phyloP scores from a whole-genome alignment of 1,140 invertebrate species.

The Ceratoteleas bidentatus region DNA sequence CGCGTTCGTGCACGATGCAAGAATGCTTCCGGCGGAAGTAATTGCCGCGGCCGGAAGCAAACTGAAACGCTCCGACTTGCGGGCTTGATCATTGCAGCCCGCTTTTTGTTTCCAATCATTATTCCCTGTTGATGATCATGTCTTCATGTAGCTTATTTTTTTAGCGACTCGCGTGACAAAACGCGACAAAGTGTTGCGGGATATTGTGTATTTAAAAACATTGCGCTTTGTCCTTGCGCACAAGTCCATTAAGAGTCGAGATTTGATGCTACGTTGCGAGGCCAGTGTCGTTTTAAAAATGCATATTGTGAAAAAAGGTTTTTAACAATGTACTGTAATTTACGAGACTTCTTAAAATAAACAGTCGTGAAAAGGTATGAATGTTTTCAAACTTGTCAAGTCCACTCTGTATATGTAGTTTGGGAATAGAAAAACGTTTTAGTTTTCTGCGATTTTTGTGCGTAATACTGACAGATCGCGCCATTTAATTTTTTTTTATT shows the following conservation, averaged over 20 bases:
- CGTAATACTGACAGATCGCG: too few species aligned
- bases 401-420: too few species aligned
- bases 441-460: too few species aligned
- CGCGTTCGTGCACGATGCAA: slow-evolving; percentile 53
- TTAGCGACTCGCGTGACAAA: slow-evolving; percentile 20
- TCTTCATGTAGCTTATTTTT: slow-evolving; percentile 21
- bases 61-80: slow-evolving; percentile 58
- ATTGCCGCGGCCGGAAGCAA: slow-evolving; percentile 51
- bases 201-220: slow-evolving; percentile 38
- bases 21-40: slow-evolving; percentile 61
- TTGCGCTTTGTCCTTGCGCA: slow-evolving; percentile 27
- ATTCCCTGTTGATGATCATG: slow-evolving; percentile 9
- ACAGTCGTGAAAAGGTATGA: too few species aligned
- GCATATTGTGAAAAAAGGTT: too few species aligned
- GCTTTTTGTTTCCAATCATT: slow-evolving; percentile 17
- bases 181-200: slow-evolving; percentile 6
- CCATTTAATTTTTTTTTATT: too few species aligned
- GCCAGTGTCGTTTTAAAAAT: too few species aligned
- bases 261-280: too few species aligned
- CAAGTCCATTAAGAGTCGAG: slow-evolving; percentile 32
- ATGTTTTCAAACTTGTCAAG: too few species aligned
- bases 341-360: too few species aligned
- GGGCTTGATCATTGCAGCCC: slow-evolving; percentile 50
- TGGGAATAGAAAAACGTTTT: too few species aligned
- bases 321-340: too few species aligned